Evolutionary conservation across 2,797 vertebrate genomes (phyloP).

Genomic region (Phrynocephalus forsythii): DNA sequence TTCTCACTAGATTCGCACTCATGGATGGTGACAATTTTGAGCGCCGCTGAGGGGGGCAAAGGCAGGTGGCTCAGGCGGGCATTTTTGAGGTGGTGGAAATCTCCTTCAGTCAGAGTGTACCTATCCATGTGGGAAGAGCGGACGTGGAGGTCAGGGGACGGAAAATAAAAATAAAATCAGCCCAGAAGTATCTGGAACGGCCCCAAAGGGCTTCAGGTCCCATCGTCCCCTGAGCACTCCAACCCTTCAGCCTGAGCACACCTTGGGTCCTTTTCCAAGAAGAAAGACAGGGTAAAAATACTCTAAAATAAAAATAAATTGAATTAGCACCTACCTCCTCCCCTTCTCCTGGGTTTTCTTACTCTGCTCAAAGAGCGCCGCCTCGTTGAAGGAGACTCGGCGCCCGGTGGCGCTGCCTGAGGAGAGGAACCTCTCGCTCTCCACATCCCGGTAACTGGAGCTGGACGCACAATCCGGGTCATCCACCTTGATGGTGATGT

Average conservation of each 20-base stretch:
- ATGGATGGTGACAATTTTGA: constrained; percentile 96
- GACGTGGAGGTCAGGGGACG: not conserved
- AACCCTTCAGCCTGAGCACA: no score
- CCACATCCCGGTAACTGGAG: constrained; percentile 86
- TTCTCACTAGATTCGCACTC: constrained; percentile 93
- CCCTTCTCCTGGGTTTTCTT: constrained; percentile 94
- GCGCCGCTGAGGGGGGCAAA: constrained; percentile 83
- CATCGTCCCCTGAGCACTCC: not conserved
- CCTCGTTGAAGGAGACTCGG: constrained; percentile 97
- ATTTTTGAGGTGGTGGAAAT: constrained; percentile 97
- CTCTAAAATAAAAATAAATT: no score
- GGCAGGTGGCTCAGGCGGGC: constrained; percentile 93
- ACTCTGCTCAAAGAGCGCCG: constrained; percentile 91
- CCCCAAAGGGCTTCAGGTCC: not conserved
- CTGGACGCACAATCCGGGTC: constrained; percentile 89
- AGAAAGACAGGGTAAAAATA: no score
- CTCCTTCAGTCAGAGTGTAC: constrained; percentile 96
- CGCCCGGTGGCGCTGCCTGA: constrained; percentile 89
- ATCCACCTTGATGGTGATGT: constrained; percentile 90
- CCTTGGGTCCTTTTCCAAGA: no score
- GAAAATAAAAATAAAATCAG: no score
- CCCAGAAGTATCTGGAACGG: no score
- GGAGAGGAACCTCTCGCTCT: constrained; percentile 94
- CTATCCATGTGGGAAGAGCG: constrained; percentile 65
- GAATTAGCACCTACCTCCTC: constrained; percentile 83